Percentiles rank a stretch among this genome's conserved stretches.
These are phyloP conservation scores for Coreoperca whiteheadi DNA, from an alignment of 2,113 vertebrate genomes.

Conservation along the genomic window DNA sequence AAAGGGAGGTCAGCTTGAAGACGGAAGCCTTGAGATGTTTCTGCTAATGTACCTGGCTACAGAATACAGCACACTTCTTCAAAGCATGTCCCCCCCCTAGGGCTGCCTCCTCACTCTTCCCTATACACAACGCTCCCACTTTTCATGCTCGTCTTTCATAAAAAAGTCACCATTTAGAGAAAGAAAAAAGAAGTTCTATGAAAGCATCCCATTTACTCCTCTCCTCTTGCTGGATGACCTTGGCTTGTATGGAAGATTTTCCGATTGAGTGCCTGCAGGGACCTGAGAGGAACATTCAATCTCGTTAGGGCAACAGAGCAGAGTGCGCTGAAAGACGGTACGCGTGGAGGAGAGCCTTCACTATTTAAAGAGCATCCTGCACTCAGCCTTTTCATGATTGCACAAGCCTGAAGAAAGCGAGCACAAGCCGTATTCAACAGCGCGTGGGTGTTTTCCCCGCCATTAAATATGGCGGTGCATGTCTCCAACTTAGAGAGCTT, in stretches of 20 bases:
- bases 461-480: constrained; percentile 9
- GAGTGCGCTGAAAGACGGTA: constrained; percentile 71
- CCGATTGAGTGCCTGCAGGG: constrained; percentile 77
- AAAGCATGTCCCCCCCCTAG: constrained; percentile 62
- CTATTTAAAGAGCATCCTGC: constrained; percentile 75
- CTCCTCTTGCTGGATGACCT: constrained; percentile 65
- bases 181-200: constrained; percentile 65
- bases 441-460: constrained; percentile 47
- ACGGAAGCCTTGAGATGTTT: constrained; percentile 65
- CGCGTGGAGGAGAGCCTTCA: constrained; percentile 53
- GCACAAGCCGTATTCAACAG: constrained; percentile 56
- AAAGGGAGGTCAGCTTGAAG: constrained; percentile 56
- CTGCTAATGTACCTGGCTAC: constrained; percentile 69
- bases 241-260: constrained; percentile 68
- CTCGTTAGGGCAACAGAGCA: constrained; percentile 74
- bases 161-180: constrained; percentile 61
- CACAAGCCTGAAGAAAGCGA: constrained; percentile 63
- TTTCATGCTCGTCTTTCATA: constrained; percentile 70
- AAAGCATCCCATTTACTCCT: constrained; percentile 77
- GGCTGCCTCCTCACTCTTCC: constrained; percentile 59
- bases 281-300: constrained; percentile 75
- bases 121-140: constrained; percentile 56
- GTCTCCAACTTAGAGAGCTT: constrained; percentile 3
- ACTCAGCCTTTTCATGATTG: constrained; percentile 73
- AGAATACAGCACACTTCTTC: constrained; percentile 59